phyloP scores from a whole-genome alignment of 2,888 invertebrate species.

The Marronus borbonicus region DNA sequence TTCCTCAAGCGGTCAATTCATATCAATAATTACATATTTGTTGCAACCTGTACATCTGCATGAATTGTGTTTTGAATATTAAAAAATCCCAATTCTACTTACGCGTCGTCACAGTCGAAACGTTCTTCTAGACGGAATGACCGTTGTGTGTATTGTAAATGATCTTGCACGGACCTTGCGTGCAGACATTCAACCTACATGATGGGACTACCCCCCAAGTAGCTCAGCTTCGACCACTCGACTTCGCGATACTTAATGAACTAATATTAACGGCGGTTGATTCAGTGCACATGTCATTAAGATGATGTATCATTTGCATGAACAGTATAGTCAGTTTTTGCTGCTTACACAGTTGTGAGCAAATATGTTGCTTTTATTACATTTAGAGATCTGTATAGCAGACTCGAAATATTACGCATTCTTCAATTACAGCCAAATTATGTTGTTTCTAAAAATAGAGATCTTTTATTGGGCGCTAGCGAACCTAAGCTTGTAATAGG shows the following conservation, averaged over 20 bases:
- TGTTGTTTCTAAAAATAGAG: too few species aligned
- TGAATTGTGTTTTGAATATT: not conserved
- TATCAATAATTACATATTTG: too few species aligned
- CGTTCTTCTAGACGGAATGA: not conserved
- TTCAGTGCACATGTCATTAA: constrained; percentile 20
- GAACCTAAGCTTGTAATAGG: too few species aligned
- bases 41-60: too few species aligned
- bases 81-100: not conserved
- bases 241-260: constrained; percentile 10
- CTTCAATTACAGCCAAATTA: too few species aligned
- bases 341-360: not conserved
- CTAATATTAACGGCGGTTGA: constrained; percentile 11
- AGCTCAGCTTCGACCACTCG: constrained; percentile 18
- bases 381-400: too few species aligned
- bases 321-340: not conserved
- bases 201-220: constrained; percentile 27
- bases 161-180: not conserved
- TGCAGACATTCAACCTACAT: constrained; percentile 26
- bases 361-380: not conserved
- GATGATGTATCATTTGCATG: constrained; percentile 15
- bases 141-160: not conserved
- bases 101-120: too few species aligned
- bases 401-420: too few species aligned
- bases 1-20: not conserved
- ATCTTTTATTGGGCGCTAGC: too few species aligned